phyloP scores from a whole-genome alignment of 2,113 vertebrate genomes.

The Gambusia affinis region DNA sequence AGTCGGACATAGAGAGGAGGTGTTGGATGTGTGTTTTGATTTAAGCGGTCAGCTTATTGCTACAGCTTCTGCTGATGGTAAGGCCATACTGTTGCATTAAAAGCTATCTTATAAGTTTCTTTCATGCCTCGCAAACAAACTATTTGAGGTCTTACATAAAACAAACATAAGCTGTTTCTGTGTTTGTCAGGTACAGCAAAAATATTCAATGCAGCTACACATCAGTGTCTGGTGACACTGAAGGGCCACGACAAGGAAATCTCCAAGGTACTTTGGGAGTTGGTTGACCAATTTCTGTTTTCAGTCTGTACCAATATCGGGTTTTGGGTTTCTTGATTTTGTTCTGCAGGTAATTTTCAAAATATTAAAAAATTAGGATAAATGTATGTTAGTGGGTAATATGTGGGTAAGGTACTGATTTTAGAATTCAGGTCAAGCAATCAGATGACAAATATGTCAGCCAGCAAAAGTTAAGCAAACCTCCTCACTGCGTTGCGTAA shows the following conservation, averaged over 20 bases:
- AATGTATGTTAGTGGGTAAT: background rate
- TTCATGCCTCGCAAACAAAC: background rate
- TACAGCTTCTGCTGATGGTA: conserved; percentile 92
- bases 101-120: background rate
- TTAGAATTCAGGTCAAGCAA: background rate
- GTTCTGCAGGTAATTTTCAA: background rate
- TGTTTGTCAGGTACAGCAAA: conserved; percentile 84
- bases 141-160: background rate
- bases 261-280: conserved; percentile 85
- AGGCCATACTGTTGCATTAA: conserved; percentile 36
- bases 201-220: conserved; percentile 84
- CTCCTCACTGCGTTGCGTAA: too few relatives aligned
- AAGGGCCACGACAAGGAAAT: conserved; percentile 91
- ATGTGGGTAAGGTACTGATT: background rate
- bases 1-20: conserved; percentile 86
- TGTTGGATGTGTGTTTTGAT: conserved; percentile 94
- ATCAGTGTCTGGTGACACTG: conserved; percentile 84
- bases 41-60: conserved; percentile 88
- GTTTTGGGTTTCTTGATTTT: background rate
- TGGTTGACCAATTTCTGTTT: background rate
- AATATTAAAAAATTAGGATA: background rate
- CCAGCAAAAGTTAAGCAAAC: too few relatives aligned
- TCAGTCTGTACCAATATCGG: background rate
- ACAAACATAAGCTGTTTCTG: background rate
- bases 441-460: background rate